Percentiles rank a stretch among this genome's conserved stretches.
These are phyloP conservation scores for Aproaerema taeniolella DNA, from an alignment of 2,888 invertebrate species.

Conservation along the genomic window DNA sequence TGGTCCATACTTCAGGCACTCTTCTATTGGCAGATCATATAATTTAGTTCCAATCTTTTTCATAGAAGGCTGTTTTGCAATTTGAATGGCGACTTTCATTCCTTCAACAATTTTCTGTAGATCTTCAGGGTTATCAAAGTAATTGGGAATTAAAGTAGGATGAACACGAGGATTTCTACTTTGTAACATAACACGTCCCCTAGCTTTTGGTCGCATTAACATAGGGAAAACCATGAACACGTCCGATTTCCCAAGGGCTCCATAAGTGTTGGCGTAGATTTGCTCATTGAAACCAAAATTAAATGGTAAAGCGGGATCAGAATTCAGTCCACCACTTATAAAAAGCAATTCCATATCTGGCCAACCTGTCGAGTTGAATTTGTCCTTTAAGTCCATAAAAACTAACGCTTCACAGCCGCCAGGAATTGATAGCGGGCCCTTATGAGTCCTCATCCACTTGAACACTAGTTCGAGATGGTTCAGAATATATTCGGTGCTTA, in stretches of 20 bases:
- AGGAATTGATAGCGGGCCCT: slow-evolving; percentile 78
- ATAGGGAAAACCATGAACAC: slow-evolving; percentile 80
- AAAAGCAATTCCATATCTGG: slow-evolving; percentile 82
- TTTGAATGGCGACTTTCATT: slow-evolving; percentile 76
- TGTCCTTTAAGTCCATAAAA: slow-evolving; percentile 79
- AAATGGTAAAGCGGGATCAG: slow-evolving; percentile 59
- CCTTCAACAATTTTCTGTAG: slow-evolving; percentile 80
- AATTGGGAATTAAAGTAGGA: slow-evolving; percentile 88
- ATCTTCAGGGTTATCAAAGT: slow-evolving; percentile 81
- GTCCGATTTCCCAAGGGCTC: slow-evolving; percentile 53
- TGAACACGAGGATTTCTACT: slow-evolving; percentile 83
- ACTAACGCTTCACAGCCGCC: slow-evolving; percentile 83
- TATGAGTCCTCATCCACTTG: slow-evolving; percentile 72
- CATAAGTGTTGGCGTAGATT: slow-evolving; percentile 57
- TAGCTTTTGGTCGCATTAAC: slow-evolving; percentile 84
- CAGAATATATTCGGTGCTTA: slow-evolving; percentile 52
- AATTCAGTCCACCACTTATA: slow-evolving; percentile 72
- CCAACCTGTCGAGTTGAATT: slow-evolving; percentile 71
- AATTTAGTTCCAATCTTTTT: slow-evolving; percentile 76
- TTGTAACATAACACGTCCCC: slow-evolving; percentile 81
- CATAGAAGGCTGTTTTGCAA: slow-evolving; percentile 78
- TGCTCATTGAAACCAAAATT: slow-evolving; percentile 74
- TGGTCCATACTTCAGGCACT: slow-evolving; percentile 70
- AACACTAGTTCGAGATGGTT: slow-evolving; percentile 59
- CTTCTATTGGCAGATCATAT: slow-evolving; percentile 78